Evolutionary conservation across 2,888 invertebrate species (phyloP).

Genomic region (Torymus tubicola): DNA sequence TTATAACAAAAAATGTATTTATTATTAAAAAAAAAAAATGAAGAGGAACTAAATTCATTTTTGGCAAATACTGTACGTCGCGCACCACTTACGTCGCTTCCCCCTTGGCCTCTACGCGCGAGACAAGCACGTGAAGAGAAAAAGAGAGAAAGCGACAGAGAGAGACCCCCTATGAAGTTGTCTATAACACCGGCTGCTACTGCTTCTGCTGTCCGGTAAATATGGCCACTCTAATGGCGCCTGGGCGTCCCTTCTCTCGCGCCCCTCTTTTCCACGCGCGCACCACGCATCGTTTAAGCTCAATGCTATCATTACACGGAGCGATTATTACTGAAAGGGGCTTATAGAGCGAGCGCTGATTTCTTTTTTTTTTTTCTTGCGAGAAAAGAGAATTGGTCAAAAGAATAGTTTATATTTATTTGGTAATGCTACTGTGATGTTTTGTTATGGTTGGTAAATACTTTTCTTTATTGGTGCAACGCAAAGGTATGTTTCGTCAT

Average conservation of each 20-base stretch:
- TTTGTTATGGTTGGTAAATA: too few species aligned
- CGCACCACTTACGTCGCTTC: conserved; percentile 58
- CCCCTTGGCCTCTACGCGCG: conserved; percentile 54
- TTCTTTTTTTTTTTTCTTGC: too few species aligned
- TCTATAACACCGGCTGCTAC: conserved; percentile 44
- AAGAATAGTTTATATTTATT: too few species aligned
- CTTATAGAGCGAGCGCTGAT: too few species aligned
- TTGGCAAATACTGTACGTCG: conserved; percentile 67
- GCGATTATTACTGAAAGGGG: conserved; percentile 5
- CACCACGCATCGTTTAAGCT: conserved; percentile 24
- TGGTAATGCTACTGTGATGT: too few species aligned
- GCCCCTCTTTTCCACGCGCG: conserved; percentile 48
- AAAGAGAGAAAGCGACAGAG: conserved; percentile 50
- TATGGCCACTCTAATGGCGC: conserved; percentile 75
- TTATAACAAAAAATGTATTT: too few species aligned
- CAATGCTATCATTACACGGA: background rate
- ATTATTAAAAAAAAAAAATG: conserved; percentile 9
- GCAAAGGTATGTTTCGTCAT: too few species aligned
- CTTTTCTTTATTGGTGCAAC: too few species aligned
- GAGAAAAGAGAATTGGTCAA: too few species aligned
- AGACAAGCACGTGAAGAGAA: conserved; percentile 18
- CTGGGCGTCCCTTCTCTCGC: conserved; percentile 52
- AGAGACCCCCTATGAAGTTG: conserved; percentile 60
- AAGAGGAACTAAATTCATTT: conserved; percentile 56
- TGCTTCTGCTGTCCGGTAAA: conserved; percentile 68